phyloP scores from a whole-genome alignment of 1,140 invertebrate genomes.

The Trichonephila clavata region DNA sequence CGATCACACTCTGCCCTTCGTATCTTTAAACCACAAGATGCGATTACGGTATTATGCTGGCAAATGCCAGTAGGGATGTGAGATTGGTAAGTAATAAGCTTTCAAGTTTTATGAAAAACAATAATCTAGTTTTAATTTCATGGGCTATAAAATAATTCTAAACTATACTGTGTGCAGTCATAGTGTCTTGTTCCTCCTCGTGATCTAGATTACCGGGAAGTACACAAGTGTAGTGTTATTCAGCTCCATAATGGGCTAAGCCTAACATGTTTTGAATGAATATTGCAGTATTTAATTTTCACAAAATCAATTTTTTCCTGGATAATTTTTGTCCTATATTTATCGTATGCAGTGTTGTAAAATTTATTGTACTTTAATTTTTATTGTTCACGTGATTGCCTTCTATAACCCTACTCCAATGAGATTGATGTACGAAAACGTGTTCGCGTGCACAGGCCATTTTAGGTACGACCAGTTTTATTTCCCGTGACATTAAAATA shows the following conservation, averaged over 20 bases:
- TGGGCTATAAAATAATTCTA: neutral
- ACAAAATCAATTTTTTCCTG: neutral
- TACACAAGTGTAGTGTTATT: slow-evolving; percentile 66
- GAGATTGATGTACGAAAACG: slow-evolving; percentile 72
- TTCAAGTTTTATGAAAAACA: neutral
- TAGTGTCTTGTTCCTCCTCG: slow-evolving; percentile 41
- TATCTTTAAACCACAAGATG: slow-evolving; percentile 63
- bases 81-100: slow-evolving; percentile 45
- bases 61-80: slow-evolving; percentile 71
- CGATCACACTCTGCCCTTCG: slow-evolving; percentile 67
- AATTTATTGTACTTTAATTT: slow-evolving; percentile 31
- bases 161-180: neutral
- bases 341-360: neutral
- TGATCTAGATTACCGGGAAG: slow-evolving; percentile 76
- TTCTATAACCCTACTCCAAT: slow-evolving; percentile 48
- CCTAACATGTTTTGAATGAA: slow-evolving; percentile 64
- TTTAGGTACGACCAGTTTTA: slow-evolving; percentile 54
- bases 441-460: slow-evolving; percentile 72
- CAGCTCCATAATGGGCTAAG: slow-evolving; percentile 74
- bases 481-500: neutral
- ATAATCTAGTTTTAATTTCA: neutral
- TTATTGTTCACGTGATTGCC: slow-evolving; percentile 57
- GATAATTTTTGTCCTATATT: neutral
- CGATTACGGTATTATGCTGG: slow-evolving; percentile 63
- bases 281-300: slow-evolving; percentile 1